Conservation (phyloP, 2,888 invertebrate genomes). For the Caenorhabditis sp. region DNA sequence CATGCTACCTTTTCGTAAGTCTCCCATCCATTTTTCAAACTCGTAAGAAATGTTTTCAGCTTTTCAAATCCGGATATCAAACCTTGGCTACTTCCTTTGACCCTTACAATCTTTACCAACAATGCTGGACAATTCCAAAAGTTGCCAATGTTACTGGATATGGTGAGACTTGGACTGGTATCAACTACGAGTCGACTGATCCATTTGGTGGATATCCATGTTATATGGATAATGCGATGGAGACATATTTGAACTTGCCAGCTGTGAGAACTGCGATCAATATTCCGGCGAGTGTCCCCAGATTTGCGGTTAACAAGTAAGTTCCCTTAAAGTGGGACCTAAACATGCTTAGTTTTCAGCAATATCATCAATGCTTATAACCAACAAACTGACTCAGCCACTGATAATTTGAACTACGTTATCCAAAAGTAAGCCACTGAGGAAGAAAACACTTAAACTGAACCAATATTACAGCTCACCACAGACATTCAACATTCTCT, state of each 20-base stretch:
- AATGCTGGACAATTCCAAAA: conserved; percentile 33
- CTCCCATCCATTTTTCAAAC: neutral
- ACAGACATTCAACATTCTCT: conserved; percentile 31
- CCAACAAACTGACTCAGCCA: conserved; percentile 39
- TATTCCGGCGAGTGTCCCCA: conserved; percentile 42
- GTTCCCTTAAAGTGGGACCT: neutral
- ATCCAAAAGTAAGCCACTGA: conserved; percentile 23
- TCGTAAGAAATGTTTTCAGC: conserved; percentile 5
- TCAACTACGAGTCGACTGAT: conserved; percentile 60
- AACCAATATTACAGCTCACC: conserved; percentile 19
- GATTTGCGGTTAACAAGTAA: conserved; percentile 37
- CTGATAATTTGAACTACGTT: conserved; percentile 24
- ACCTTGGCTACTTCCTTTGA: conserved; percentile 22
- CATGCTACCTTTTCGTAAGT: conserved; percentile 24
- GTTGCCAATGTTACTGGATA: conserved; percentile 26
- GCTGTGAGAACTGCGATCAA: conserved; percentile 62
- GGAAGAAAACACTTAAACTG: neutral
- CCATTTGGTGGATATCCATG: conserved; percentile 59
- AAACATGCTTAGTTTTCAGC: conserved; percentile 15
- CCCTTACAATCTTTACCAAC: conserved; percentile 54
- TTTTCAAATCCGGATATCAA: conserved; percentile 6
- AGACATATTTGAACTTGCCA: conserved; percentile 55
- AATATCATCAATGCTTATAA: conserved; percentile 44
- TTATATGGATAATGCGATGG: conserved; percentile 52
- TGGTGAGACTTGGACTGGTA: conserved; percentile 51